These are phyloP conservation scores for Phoeniculus purpureus DNA, from an alignment of 2,797 vertebrate genomes.

Conservation along the genomic window DNA sequence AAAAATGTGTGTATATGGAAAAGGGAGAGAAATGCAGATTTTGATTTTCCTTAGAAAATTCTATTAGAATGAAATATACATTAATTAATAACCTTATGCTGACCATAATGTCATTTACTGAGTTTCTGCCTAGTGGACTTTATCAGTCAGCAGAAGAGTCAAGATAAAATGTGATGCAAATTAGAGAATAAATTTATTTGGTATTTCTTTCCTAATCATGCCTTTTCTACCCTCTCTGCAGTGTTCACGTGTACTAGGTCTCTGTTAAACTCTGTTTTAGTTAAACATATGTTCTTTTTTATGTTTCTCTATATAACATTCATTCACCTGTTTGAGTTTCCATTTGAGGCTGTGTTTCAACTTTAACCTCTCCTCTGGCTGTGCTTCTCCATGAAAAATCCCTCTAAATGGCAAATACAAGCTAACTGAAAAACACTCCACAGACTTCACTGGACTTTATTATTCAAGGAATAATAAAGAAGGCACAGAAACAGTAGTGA, in stretches of 20 bases:
- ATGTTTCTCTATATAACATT: neutral
- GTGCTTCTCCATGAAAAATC: neutral
- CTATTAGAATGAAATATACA: neutral
- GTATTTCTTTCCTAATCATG: neutral
- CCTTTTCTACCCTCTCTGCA: fast-evolving
- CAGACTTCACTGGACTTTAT: neutral
- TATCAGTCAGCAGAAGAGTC: neutral
- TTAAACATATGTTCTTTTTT: neutral
- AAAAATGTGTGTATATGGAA: neutral
- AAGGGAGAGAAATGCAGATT: neutral
- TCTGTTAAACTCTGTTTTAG: neutral
- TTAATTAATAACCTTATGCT: neutral
- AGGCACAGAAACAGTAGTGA: neutral
- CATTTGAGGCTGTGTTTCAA: neutral
- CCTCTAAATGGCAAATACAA: neutral
- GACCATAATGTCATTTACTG: neutral
- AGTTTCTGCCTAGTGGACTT: neutral
- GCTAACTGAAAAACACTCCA: neutral
- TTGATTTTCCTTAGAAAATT: neutral
- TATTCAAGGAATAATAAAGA: neutral
- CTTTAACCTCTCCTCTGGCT: neutral
- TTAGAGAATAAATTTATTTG: neutral
- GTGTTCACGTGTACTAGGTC: neutral
- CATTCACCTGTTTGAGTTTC: neutral
- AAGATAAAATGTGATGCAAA: neutral